Evolutionary conservation across 2,797 vertebrate genomes (phyloP).

Genomic region (Scolopax bukidnonensis): DNA sequence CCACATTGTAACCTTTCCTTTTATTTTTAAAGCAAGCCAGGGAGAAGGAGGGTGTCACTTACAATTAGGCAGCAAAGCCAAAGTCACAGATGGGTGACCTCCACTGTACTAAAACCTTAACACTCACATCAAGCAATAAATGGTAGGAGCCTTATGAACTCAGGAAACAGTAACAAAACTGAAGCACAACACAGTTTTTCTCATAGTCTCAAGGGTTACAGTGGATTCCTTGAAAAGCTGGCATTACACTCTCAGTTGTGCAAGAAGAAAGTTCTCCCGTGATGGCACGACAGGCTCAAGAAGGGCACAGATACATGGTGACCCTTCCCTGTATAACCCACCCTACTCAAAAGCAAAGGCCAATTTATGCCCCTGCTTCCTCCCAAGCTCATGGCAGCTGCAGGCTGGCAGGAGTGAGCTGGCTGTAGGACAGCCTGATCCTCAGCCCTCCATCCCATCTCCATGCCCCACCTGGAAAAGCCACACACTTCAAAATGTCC

Average conservation of each 20-base stretch:
- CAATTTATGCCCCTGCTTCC: not conserved
- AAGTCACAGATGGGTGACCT: conserved; percentile 19
- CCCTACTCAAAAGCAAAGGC: not conserved
- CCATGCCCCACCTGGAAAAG: not conserved
- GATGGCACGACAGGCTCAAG: not conserved
- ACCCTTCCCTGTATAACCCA: not conserved
- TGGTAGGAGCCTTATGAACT: not conserved
- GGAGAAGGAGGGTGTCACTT: not conserved
- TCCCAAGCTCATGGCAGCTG: fast-evolving
- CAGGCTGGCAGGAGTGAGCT: not conserved
- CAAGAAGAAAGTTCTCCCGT: not conserved
- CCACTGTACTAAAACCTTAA: not conserved
- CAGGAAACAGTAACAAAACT: not conserved
- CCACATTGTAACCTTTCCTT: not conserved
- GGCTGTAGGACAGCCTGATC: not conserved
- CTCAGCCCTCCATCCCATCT: not conserved
- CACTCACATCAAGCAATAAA: not conserved
- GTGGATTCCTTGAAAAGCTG: not conserved
- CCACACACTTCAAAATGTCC: not conserved
- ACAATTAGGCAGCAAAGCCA: not conserved
- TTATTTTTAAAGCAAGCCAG: not conserved
- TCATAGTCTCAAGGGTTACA: not conserved
- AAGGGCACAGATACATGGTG: not conserved
- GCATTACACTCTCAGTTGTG: not conserved
- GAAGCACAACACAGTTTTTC: not conserved